These are phyloP conservation scores for Cryptus armator DNA, from an alignment of 2,888 invertebrate genomes.

Conservation along the genomic window DNA sequence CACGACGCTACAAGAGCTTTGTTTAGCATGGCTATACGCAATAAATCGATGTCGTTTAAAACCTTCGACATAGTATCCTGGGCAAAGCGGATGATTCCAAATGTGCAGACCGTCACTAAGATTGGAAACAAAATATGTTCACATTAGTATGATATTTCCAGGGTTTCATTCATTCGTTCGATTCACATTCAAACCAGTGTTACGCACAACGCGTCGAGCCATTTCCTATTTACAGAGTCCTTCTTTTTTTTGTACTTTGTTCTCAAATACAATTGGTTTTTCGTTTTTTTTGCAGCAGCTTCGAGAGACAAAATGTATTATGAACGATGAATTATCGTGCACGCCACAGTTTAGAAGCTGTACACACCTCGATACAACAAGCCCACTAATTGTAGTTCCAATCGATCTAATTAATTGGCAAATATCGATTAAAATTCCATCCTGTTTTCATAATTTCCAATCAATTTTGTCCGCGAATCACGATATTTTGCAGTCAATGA, in stretches of 20 bases:
- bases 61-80: slow-evolving; percentile 84
- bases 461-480: background rate
- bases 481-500: background rate
- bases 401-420: background rate
- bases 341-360: slow-evolving; percentile 31
- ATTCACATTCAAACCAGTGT: slow-evolving; percentile 70
- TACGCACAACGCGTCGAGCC: slow-evolving; percentile 55
- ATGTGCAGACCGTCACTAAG: slow-evolving; percentile 84
- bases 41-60: slow-evolving; percentile 71
- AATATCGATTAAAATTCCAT: background rate
- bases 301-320: slow-evolving; percentile 18
- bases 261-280: slow-evolving; percentile 2
- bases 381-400: background rate
- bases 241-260: slow-evolving; percentile 12
- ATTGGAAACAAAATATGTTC: slow-evolving; percentile 84
- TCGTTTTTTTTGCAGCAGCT: background rate
- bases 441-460: background rate
- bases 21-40: slow-evolving; percentile 59
- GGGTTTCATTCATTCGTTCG: slow-evolving; percentile 78
- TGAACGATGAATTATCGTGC: slow-evolving; percentile 35
- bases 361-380: slow-evolving; percentile 28
- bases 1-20: slow-evolving; percentile 23
- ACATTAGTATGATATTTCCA: slow-evolving; percentile 83
- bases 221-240: slow-evolving; percentile 46
- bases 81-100: slow-evolving; percentile 84